Base-by-base conservation (phyloP, 2,113 vertebrate genomes). In the Ailuropoda melanoleuca region DNA sequence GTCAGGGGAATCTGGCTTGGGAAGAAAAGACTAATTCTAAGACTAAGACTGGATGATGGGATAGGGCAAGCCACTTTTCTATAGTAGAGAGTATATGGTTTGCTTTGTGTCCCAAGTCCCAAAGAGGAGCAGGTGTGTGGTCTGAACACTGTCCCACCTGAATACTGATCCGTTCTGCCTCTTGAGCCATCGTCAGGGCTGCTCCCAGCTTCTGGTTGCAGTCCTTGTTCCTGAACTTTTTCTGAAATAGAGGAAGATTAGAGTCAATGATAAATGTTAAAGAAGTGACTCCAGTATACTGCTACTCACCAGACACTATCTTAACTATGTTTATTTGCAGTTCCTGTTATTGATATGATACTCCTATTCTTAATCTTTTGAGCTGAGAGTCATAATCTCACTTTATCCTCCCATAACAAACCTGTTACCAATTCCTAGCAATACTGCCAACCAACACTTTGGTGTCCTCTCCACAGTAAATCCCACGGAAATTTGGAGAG, bases 141-240 rank as follows among this genome's bases (percentile, higher is more conserved):
- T 80, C 88, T 91, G 17, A 84, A 92, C 58, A 74, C 31, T 70
- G 1, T 77, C 92, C 56, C 21, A 98, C 98, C 98, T 97, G 93
- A 89, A 98, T 96, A 93, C 31, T 82, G 37, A 83, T 97, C 78
- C 95, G 90, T 81, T 97, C 72, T 72, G 98, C 98, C 88, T 98
- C 90, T 8, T 88, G 96, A 37, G 98, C 98, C 98, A 98, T 98
- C 15, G 0, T 64, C 77, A 98, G 18, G 43, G 98, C 98, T 82
- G 31, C 37, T 46, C 39, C 86, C 83, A 98, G 90, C 50, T 98
- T 95, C 84, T 97, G 96, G 66, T 39, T 94, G 34, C 29, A 98
- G 55, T 97, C 91, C 88, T 97, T 98, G 86, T 88, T 97, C 72
- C 19, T 98, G 81, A 1, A 81, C 78, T 88, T 98, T 95, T 97